Conservation (phyloP, 2,113 vertebrate species). For the human region GRCh38 chr15:53168001-53168500, state of each 20-base stretch:
- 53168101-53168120: not conserved
- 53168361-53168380: not conserved
- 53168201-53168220: not conserved
- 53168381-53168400: not conserved
- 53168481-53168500: not conserved
- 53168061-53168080: not conserved
- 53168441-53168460: not conserved
- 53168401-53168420: not conserved
- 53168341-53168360: not conserved
- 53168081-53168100: not conserved
- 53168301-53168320: not conserved
- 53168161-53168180: not conserved
- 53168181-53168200: not conserved
- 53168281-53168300: not conserved
- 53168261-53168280: not conserved
- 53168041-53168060: not conserved
- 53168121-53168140: conserved; percentile 10
- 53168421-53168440: not conserved
- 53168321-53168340: not conserved
- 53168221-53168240: not conserved
- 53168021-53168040: not conserved
- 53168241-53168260: not conserved
- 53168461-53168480: not conserved
- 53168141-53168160: not conserved
- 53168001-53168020: not conserved